phyloP scores from a whole-genome alignment of 2,888 invertebrate species.

The Steromphala cineraria region DNA sequence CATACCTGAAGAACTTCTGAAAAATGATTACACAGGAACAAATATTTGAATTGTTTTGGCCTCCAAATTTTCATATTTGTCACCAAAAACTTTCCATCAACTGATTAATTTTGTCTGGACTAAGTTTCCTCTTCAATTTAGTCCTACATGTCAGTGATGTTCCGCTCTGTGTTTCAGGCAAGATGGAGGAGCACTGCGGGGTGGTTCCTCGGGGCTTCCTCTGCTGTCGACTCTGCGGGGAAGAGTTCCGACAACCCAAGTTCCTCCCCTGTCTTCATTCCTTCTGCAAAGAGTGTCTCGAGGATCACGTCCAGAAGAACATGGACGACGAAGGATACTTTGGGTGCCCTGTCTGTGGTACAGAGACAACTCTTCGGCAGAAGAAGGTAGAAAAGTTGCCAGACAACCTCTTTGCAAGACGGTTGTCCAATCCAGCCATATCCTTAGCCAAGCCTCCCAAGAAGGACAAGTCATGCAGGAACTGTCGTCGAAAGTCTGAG shows the following conservation, averaged over 20 bases:
- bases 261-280: constrained; percentile 63
- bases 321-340: constrained; percentile 42
- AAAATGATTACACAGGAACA: too few relatives aligned
- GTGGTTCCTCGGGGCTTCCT: constrained; percentile 64
- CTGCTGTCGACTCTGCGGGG: constrained; percentile 63
- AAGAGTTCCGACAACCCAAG: constrained; percentile 63
- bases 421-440: constrained; percentile 48
- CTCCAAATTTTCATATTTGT: too few relatives aligned
- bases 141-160: too few relatives aligned
- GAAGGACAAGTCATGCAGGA: constrained; percentile 44
- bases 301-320: constrained; percentile 37
- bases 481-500: constrained; percentile 30
- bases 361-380: constrained; percentile 39
- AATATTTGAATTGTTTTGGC: too few relatives aligned
- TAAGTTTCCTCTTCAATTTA: too few relatives aligned
- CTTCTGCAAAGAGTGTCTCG: constrained; percentile 37
- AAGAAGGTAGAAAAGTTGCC: constrained; percentile 44
- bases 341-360: constrained; percentile 62
- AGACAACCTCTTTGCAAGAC: constrained; percentile 58
- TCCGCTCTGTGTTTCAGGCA: constrained; percentile 10
- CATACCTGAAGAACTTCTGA: too few relatives aligned
- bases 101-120: too few relatives aligned
- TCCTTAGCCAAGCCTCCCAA: constrained; percentile 36
- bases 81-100: too few relatives aligned
- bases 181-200: constrained; percentile 51